Percentiles rank a stretch among this genome's conserved stretches.
Conservation (phyloP, 2,113 vertebrate species). For the Eulacestoma nigropectus region DNA sequence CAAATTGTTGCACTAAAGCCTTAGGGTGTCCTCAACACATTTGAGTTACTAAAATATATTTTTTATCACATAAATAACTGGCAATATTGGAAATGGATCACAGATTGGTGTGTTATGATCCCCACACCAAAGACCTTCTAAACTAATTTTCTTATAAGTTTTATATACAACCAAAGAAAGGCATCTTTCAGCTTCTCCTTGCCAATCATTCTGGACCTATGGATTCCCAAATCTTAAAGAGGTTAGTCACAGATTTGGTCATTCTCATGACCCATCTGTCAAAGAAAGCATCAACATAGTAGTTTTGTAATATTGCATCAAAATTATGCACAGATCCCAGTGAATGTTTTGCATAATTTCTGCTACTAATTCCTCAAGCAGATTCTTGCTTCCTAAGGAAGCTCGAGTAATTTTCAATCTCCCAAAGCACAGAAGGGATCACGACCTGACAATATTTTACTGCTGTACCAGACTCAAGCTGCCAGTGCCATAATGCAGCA, state of each 20-base stretch:
- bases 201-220: not conserved
- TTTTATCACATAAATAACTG: not conserved
- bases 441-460: not conserved
- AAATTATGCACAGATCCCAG: not conserved
- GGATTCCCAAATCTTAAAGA: not conserved
- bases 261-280: not conserved
- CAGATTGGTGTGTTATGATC: not conserved
- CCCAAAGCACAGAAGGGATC: not conserved
- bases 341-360: not conserved
- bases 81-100: not conserved
- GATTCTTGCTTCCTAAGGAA: not conserved
- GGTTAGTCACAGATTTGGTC: not conserved
- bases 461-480: not conserved
- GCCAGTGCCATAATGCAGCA: not conserved
- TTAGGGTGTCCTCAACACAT: not conserved
- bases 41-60: not conserved
- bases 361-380: not conserved
- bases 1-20: not conserved
- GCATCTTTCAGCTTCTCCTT: not conserved
- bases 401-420: not conserved
- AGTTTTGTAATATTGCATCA: not conserved
- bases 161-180: not conserved
- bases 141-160: not conserved
- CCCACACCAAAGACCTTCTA: not conserved
- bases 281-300: not conserved